Conservation (phyloP, 2,113 vertebrate genomes). For the Capricornis sumatraensis region DNA sequence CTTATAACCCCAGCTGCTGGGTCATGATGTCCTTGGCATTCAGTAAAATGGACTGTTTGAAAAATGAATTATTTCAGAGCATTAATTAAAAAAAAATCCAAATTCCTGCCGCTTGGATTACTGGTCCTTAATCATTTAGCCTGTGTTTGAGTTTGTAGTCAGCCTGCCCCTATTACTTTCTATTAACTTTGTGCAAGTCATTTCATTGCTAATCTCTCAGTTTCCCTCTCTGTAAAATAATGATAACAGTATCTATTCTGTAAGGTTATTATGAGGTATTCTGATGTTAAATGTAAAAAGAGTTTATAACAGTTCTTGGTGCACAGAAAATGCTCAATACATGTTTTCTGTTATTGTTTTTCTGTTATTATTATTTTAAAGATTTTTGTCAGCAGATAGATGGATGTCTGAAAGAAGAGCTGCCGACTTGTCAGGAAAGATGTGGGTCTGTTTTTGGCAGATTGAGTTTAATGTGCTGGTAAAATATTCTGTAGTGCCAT, state of each 20-base stretch:
- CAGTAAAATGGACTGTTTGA: not conserved
- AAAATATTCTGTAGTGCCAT: not conserved
- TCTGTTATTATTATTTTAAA: not conserved
- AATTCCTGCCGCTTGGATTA: not conserved
- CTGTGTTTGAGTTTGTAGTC: not conserved
- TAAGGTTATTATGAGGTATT: not conserved
- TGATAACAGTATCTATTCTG: not conserved
- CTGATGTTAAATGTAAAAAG: not conserved
- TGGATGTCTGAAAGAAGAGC: not conserved
- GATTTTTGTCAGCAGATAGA: not conserved
- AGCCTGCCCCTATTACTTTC: not conserved
- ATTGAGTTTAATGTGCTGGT: not conserved
- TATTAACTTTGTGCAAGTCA: not conserved
- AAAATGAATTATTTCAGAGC: slow-evolving; percentile 12
- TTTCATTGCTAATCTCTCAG: not conserved
- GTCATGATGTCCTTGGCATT: slow-evolving; percentile 41
- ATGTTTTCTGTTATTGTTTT: not conserved
- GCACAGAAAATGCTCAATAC: not conserved
- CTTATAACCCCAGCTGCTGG: not conserved
- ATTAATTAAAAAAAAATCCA: not conserved
- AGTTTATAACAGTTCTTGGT: not conserved
- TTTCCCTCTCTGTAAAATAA: slow-evolving; percentile 23
- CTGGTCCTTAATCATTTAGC: not conserved
- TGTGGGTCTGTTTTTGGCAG: not conserved
- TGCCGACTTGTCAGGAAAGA: not conserved